Evolutionary conservation across 2,888 invertebrate genomes (phyloP), one percentile per base, ranked within the genome.

Genomic region (Cheilosia impressa): DNA sequence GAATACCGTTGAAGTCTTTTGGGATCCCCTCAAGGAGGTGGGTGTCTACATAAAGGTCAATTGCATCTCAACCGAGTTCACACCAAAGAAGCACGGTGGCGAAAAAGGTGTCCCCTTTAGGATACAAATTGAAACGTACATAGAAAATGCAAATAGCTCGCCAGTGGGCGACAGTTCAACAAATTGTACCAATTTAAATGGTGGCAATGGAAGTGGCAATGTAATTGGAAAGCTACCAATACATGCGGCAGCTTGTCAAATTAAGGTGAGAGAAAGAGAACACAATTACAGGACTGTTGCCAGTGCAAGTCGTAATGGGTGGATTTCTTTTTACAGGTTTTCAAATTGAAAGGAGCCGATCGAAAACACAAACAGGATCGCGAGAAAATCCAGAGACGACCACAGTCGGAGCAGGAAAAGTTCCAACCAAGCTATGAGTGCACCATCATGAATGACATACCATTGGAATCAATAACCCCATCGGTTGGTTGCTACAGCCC

Each of bases 41-140:
- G 98, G 98, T 50, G 96, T 98, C 82, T 98, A 98, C 90, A 96
- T 98, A 88, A 98, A 98, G 94, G 98, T 97, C 60, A 98, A 99
- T 93, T 98, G 98, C 92, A 99, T 99, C 89, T 98, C 98, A 85
- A 99, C 99, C 0, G 99, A 99, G 93, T 99, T 99, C 91, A 99
- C 99, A 0, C 97, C 98, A 0, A 98, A 98, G 92, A 98, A 98
- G 90, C 98, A 99, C 92, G 99, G 99, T 60, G 99, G 99, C 1
- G 99, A 99, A 93, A 99, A 99, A 91, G 99, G 99, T 0, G 98
- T 99, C 0, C 98, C 98, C 0, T 99, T 99, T 93, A 95, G 98
- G 60, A 96, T 98, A 87, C 98, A 98, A 93, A 96, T 99, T 88
- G 98, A 98, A 93, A 98, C 98, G 0, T 96, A 91, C 89, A 90